Percentiles rank a stretch among this genome's conserved stretches.
Conservation (phyloP, 2,888 invertebrate genomes). For the Teinopalpus imperialis region DNA sequence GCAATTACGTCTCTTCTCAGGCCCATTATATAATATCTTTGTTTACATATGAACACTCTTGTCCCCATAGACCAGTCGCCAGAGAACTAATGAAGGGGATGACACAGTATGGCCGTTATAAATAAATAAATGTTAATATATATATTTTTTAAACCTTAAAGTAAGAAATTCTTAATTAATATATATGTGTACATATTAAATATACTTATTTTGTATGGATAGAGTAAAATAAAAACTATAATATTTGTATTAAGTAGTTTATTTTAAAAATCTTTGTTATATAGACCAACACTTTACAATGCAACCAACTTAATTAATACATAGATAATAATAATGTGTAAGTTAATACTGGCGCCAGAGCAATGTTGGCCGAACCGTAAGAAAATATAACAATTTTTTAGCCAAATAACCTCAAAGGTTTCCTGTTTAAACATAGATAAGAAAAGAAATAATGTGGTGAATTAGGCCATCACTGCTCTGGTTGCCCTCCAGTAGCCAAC, state of each 20-base stretch:
- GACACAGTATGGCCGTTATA: too few relatives aligned
- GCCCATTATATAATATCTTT: too few relatives aligned
- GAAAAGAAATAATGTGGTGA: background rate
- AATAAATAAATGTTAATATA: too few relatives aligned
- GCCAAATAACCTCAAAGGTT: background rate
- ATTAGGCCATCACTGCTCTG: conserved; percentile 1
- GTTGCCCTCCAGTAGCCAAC: background rate
- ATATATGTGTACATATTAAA: too few relatives aligned
- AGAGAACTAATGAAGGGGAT: too few relatives aligned
- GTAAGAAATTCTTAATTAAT: too few relatives aligned
- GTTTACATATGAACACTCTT: too few relatives aligned
- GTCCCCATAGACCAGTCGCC: too few relatives aligned
- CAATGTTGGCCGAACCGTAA: conserved; percentile 33
- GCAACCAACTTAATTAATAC: conserved; percentile 53
- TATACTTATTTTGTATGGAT: too few relatives aligned
- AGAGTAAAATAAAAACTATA: conserved; percentile 56
- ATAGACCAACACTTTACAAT: conserved; percentile 78
- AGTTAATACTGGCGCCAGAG: conserved; percentile 16
- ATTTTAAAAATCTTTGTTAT: conserved; percentile 81
- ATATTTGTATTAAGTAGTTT: conserved; percentile 74
- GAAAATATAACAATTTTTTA: background rate
- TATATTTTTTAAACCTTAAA: too few relatives aligned
- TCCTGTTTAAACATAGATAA: too few relatives aligned
- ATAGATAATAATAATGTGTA: conserved; percentile 45
- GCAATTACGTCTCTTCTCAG: too few relatives aligned